Conservation (phyloP, 2,113 vertebrate species). For the Marmota monax region DNA sequence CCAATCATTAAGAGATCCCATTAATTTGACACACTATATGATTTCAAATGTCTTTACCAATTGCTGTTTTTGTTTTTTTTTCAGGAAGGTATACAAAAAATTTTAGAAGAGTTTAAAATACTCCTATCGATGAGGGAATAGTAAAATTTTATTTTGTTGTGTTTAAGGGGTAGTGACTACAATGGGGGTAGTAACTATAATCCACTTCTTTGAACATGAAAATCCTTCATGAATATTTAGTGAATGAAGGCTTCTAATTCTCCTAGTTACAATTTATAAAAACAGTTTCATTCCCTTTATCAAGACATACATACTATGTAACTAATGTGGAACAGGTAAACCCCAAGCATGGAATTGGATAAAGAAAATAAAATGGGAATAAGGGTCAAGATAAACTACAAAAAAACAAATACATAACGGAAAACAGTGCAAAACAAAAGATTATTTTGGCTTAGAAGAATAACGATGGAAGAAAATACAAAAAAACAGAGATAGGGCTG, state of each 20-base stretch:
- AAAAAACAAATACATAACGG: not conserved
- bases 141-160: no score
- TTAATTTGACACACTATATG: not conserved
- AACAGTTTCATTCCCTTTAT: not conserved
- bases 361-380: not conserved
- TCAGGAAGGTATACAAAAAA: not conserved
- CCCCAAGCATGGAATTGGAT: not conserved
- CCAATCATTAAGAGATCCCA: not conserved
- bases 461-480: not conserved
- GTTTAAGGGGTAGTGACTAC: no score
- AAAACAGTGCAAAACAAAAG: not conserved
- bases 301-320: not conserved
- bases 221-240: not conserved
- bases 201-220: not conserved
- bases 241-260: not conserved
- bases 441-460: not conserved
- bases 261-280: not conserved
- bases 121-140: not conserved
- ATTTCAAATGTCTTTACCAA: constrained; percentile 2
- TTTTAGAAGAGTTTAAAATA: not conserved
- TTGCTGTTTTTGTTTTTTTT: not conserved
- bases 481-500: not conserved
- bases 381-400: constrained; percentile 16
- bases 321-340: not conserved
- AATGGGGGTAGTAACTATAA: not conserved